Base-by-base conservation (phyloP, 2,113 vertebrate genomes). In the Pycnonotus jocosus region DNA sequence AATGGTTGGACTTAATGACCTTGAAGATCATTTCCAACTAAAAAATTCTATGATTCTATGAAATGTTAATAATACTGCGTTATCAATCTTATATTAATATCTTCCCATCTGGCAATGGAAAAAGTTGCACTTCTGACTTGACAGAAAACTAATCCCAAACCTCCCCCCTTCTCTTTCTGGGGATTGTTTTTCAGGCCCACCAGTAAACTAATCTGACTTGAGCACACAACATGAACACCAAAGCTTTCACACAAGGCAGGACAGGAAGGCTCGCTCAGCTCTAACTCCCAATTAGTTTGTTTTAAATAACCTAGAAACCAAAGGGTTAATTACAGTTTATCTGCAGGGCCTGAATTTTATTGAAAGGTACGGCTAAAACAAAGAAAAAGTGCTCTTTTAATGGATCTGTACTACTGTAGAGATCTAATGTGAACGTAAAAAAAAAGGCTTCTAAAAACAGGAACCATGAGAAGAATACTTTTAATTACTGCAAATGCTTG, bases 161-260 rank as follows among this genome's bases (percentile, higher is more conserved):
- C 56, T 74, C 82, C 72, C 50, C 61, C 80, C 27, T 81, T 13
- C 57, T 87, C 69, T 79, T 87, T 62, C 61, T 80, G 61, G 45
- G 74, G 93, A 93, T 81, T 90, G 84, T 53, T 95, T 96, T 94
- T 85, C 92, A 95, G 90, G 70, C 70, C 78, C 62, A 60, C 65
- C 78, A 91, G 84, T 56, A 91, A 96, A 86, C 10, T 76, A 42
- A 93, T 35, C 92, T 76, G 73, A 44, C 51, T 7, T 7, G 19
- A 81, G 61, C 60, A 74, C 42, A 80, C 72, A 33, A 4, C 0
- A 1, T 33, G 77, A 79, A n/a, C 73, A 68, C 10, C 40, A 79
- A 60, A 66, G 60, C 81, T 71, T 42, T 64, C 25, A 53, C 30
- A 22, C 3, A 1, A 30, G 37, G 33, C 51, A 44, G 50, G 53